Evolutionary conservation across 2,888 invertebrate species (phyloP).

Genomic region (Hemaris fuciformis): DNA sequence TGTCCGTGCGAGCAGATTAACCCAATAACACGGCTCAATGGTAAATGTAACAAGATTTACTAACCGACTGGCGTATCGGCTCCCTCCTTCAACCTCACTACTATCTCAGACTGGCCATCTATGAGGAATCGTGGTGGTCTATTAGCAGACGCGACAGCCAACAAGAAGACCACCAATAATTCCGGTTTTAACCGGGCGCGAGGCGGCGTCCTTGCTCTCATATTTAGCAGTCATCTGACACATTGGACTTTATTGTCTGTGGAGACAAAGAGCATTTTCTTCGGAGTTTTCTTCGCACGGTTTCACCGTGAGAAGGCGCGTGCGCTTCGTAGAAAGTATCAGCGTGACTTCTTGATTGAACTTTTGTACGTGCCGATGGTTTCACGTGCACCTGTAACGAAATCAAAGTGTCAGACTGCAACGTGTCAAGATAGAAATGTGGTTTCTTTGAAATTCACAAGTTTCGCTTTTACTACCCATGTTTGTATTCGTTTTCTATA

Average conservation of each 20-base stretch:
- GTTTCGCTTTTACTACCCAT: constrained; percentile 11
- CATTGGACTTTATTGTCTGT: constrained; percentile 51
- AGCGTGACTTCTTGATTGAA: constrained; percentile 50
- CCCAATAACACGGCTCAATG: not conserved
- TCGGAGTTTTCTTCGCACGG: constrained; percentile 62
- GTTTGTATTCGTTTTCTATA: constrained; percentile 13
- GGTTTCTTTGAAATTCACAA: constrained; percentile 18
- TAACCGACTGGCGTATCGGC: constrained; percentile 92
- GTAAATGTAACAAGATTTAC: constrained; percentile 37
- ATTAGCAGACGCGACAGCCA: constrained; percentile 77
- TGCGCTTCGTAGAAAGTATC: constrained; percentile 69
- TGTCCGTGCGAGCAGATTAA: not conserved
- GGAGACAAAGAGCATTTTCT: constrained; percentile 64
- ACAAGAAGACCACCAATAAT: constrained; percentile 41
- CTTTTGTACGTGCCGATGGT: constrained; percentile 46
- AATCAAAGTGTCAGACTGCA: constrained; percentile 12
- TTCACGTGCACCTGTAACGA: constrained; percentile 56
- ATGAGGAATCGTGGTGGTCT: constrained; percentile 93
- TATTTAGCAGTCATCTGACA: constrained; percentile 62
- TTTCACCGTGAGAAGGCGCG: constrained; percentile 63
- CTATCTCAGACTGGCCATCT: constrained; percentile 95
- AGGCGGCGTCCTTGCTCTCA: constrained; percentile 53
- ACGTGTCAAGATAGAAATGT: constrained; percentile 38
- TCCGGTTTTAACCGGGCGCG: constrained; percentile 70
- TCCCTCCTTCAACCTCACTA: constrained; percentile 93